Base-by-base conservation (phyloP, 2,888 invertebrate genomes). In the Tiliacea aurago region DNA sequence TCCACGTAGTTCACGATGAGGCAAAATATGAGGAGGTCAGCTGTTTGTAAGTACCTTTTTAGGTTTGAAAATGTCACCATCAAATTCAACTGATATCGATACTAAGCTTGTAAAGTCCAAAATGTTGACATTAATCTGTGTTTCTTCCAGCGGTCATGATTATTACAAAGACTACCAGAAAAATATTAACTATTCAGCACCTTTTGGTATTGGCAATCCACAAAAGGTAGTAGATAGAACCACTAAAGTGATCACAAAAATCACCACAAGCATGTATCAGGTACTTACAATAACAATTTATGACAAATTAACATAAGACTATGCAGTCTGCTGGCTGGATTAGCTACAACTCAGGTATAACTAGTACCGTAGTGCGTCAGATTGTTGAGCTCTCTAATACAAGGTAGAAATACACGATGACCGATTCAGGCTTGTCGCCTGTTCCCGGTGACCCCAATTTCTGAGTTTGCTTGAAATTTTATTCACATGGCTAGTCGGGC, bases 261-360 rank as follows among this genome's bases (percentile, higher is more conserved):
- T 70, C 41, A 0, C 0, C 3, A 0, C 2, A 0, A 0, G 0
- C 2, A 6, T 49, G 2, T 0, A 15, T 15, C 2, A 69, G 69
- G 69, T 69, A 67, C n/a, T 5, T n/a, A 43, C 18, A 13, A 20
- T 41, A 43, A 43, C 4, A 41, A 33, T 11, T 51, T n/a, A 51
- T 47, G 13, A 28, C 18, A 11, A 11, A 23, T 62, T 37, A 62
- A 4, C 10, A 33, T 33, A 11, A 43, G 11, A 18, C 18, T n/a
- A n/a, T 37, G 13, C 37, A 37, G 23, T 2, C 53, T 23, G 53
- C 53, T 23, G 6, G 23, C 53, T 23, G 53, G 53, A 23, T 53
- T 23, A 23, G 6, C 6, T 23, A 53, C 23, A 23, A 23, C 23
- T 6, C 15, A 23, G 6, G 13, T 53, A 23, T 6, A 23, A 15